Conservation (phyloP, 2,113 vertebrate genomes). For the Poeciliopsis retropinna region DNA sequence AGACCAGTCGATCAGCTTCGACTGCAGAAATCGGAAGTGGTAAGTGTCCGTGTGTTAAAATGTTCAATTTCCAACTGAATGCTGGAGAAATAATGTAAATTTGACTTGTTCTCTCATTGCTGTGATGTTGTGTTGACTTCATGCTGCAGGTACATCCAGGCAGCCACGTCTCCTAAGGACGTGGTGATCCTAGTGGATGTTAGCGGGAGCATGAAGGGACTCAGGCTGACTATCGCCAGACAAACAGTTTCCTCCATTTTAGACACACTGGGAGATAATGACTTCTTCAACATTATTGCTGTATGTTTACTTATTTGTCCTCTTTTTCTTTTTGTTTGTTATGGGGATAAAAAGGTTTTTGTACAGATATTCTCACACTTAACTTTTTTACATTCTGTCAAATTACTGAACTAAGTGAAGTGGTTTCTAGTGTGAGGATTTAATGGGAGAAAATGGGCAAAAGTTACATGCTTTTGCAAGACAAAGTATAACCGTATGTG, state of each 20-base stretch:
- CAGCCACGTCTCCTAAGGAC: conserved; percentile 97
- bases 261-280: conserved; percentile 97
- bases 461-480: not conserved
- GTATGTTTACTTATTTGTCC: conserved; percentile 74
- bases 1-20: conserved; percentile 97
- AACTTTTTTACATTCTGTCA: not conserved
- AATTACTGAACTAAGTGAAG: not conserved
- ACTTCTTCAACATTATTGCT: conserved; percentile 98
- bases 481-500: not conserved
- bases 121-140: not conserved
- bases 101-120: not conserved
- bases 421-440: not conserved
- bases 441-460: not conserved
- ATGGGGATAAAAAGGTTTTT: not conserved
- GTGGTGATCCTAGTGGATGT: conserved; percentile 97
- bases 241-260: conserved; percentile 97
- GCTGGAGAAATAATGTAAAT: not conserved
- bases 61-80: not conserved
- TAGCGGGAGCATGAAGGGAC: conserved; percentile 98
- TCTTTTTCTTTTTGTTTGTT: not conserved
- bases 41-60: conserved; percentile 62
- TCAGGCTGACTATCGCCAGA: conserved; percentile 95
- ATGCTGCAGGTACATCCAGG: conserved; percentile 93
- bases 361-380: not conserved
- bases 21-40: conserved; percentile 99